Base-by-base conservation (phyloP, 2,797 vertebrate genomes). In the Falco berigora region DNA sequence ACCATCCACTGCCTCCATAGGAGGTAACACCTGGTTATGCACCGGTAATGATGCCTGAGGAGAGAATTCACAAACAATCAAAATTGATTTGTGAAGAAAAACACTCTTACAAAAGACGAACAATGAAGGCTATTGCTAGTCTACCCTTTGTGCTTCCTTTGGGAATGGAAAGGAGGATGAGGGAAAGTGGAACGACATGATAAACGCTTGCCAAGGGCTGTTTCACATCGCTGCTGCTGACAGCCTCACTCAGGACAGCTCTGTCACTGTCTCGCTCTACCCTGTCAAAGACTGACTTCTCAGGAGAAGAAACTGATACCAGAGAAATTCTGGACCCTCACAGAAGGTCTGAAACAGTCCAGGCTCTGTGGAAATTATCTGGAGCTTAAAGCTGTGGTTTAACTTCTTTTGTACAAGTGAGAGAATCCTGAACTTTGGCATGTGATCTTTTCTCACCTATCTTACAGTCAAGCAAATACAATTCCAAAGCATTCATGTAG, bases 1-100 rank as follows among this genome's bases (percentile, higher is more conserved):
- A 68, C 98, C 98, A 11, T 97, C 98, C 53, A 98, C 98, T 50
- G 98, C 98, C 44, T 98, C 98, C 95, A 99, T 98, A 79, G 98
- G 98, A 88, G 99, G 98, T 52, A 99, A 98, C 13, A 98, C 98
- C 86, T 98, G 97, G 94, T 98, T 98, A 86, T 98, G 98, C 77
- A 98, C 98, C 5, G 98, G 98, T 92, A 99, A 97, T 5, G 99
- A 98, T 96, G 98, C 98, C 99, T 99, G 96, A 71, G 47, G 75
- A 95, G 47, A 94, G 25, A 86, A 87, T 72, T 86, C 62, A 53
- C 71, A 89, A 86, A 21, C 27, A 61, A 53, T 75, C 38, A 44
- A 14, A 83, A n/a, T 2, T 1, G 22, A 56, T 16, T 59, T 23
- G 12, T 3, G 7, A 46, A 24, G 34, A 14, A 88, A 85, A 55